These are phyloP conservation scores for Spizella passerina DNA, from an alignment of 2,797 vertebrate genomes.

Conservation along the genomic window DNA sequence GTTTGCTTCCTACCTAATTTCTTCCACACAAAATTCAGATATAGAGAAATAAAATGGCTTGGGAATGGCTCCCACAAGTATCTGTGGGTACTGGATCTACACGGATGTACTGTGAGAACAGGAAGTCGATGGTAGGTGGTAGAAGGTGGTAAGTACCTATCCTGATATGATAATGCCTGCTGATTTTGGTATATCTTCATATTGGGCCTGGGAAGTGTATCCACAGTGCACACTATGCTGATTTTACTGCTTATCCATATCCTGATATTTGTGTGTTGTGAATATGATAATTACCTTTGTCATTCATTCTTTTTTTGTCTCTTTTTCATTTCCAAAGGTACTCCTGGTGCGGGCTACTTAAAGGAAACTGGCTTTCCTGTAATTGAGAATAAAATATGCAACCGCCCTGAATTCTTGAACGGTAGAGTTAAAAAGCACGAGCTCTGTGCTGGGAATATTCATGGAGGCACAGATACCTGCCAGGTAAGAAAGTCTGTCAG, in stretches of 20 bases:
- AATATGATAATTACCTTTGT: not conserved
- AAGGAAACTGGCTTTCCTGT: conserved; percentile 94
- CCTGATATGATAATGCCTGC: not conserved
- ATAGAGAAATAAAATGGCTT: not conserved
- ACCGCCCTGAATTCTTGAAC: conserved; percentile 83
- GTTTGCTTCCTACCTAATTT: not conserved
- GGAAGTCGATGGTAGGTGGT: not conserved
- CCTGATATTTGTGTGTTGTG: not conserved
- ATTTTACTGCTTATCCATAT: not conserved
- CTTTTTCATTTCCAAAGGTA: conserved; percentile 73
- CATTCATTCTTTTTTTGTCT: not conserved
- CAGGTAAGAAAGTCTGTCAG: conserved; percentile 80
- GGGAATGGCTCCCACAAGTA: not conserved
- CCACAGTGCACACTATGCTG: not conserved
- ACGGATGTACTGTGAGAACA: not conserved
- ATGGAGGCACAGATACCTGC: conserved; percentile 89
- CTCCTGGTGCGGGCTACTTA: conserved; percentile 79
- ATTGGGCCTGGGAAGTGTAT: not conserved
- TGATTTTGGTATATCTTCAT: not conserved
- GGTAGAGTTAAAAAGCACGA: conserved; percentile 81
- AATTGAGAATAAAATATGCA: conserved; percentile 94
- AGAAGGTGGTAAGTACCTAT: not conserved
- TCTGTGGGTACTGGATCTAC: not conserved
- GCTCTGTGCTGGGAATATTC: conserved; percentile 91
- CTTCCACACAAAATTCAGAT: not conserved